A percentile compares a stretch with the other conserved stretches of the same genome.
Conservation (phyloP, 2,888 invertebrate species). For the Pachycephus smyrnensis region DNA sequence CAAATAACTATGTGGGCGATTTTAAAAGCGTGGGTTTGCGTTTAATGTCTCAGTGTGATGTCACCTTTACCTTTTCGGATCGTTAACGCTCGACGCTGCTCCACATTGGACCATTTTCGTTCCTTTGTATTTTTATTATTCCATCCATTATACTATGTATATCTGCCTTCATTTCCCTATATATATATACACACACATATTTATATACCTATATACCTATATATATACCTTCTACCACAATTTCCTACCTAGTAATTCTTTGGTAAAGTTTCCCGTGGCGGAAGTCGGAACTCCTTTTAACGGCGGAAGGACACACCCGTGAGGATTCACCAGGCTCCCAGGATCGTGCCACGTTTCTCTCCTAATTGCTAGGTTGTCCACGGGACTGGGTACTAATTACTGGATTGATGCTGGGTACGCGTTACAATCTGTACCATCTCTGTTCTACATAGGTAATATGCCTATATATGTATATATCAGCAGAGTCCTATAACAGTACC, state of each 20-base stretch:
- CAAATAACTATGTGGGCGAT: slow-evolving; percentile 2
- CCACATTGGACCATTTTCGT: not conserved
- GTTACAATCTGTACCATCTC: not conserved
- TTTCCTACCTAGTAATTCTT: not conserved
- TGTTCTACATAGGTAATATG: not conserved
- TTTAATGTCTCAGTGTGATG: not conserved
- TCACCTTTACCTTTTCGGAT: not conserved
- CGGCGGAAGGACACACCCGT: not conserved
- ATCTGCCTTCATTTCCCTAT: too few species aligned
- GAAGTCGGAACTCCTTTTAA: not conserved
- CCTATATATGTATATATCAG: not conserved
- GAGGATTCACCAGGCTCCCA: not conserved
- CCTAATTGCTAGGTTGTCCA: not conserved
- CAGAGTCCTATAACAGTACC: not conserved
- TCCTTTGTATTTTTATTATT: not conserved
- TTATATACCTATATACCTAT: too few species aligned
- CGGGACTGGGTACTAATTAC: not conserved
- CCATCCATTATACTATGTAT: not conserved
- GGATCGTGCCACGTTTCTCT: not conserved
- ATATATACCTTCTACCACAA: not conserved
- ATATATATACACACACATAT: too few species aligned
- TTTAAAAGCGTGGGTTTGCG: not conserved
- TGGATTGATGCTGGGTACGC: not conserved
- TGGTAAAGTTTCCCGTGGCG: not conserved
- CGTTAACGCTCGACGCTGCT: not conserved